Evolutionary conservation across 2,797 vertebrate genomes (phyloP).

Genomic region (Lepus townsendii): DNA sequence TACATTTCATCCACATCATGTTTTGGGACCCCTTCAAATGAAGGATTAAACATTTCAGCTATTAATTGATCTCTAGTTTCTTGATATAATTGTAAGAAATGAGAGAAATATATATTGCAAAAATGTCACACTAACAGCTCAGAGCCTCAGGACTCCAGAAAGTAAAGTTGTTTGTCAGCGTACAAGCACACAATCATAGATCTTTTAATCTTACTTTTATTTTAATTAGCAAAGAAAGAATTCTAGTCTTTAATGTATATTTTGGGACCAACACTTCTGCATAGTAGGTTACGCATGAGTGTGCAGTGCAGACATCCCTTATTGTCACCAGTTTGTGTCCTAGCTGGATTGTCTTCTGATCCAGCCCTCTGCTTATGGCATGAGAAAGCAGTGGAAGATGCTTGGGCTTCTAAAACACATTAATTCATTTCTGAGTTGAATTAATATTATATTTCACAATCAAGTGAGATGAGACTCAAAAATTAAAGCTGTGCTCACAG

Average conservation of each 20-base stretch:
- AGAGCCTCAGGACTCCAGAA: background rate
- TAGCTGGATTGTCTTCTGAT: too few relatives aligned
- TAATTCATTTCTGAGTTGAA: too few relatives aligned
- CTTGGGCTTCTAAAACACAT: too few relatives aligned
- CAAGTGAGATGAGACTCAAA: background rate
- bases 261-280: background rate
- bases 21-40: background rate
- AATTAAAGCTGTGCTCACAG: background rate
- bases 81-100: conserved; percentile 36
- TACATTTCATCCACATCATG: conserved; percentile 15
- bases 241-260: background rate
- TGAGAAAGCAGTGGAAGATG: too few relatives aligned
- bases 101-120: background rate
- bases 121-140: background rate
- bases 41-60: background rate
- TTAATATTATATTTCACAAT: background rate
- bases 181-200: background rate
- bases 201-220: background rate
- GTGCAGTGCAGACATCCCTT: too few relatives aligned
- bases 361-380: too few relatives aligned
- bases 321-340: too few relatives aligned
- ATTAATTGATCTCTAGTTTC: background rate
- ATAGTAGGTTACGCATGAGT: too few relatives aligned
- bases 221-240: conserved; percentile 18
- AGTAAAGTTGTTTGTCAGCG: background rate